A percentile compares a stretch with the other conserved stretches of the same genome.
Evolutionary conservation across 1,140 invertebrate species (phyloP).

Genomic region (Sycophaga agraensis): DNA sequence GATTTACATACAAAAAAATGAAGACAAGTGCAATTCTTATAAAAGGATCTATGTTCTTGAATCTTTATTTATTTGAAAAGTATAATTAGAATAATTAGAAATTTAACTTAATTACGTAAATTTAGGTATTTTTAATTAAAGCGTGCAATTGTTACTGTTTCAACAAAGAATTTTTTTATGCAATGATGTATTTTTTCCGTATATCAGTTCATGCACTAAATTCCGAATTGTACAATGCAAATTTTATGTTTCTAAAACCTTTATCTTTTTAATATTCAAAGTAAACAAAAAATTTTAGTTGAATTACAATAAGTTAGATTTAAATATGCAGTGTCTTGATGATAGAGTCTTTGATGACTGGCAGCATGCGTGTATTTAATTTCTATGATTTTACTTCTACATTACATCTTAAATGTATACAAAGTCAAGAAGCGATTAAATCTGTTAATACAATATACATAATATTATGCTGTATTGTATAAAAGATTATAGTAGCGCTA

Average conservation of each 20-base stretch:
- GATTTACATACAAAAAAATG: conserved; percentile 7
- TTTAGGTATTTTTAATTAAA: conserved; percentile 51
- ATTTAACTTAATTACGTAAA: conserved; percentile 45
- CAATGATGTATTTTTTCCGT: conserved; percentile 11
- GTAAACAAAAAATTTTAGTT: neutral
- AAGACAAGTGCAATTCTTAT: conserved; percentile 8
- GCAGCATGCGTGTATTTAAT: neutral
- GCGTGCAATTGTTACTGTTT: conserved; percentile 52
- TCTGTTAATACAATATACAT: conserved; percentile 11
- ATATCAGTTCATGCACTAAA: conserved; percentile 50
- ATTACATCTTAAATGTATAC: neutral
- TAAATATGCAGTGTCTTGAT: conserved; percentile 1
- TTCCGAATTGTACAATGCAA: conserved; percentile 31
- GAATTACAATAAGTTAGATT: neutral
- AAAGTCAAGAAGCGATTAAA: conserved; percentile 1
- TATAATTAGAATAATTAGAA: conserved; percentile 13
- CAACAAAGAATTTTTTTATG: conserved; percentile 41
- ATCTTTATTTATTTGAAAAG: conserved; percentile 13
- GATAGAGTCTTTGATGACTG: neutral
- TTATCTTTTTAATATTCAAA: conserved; percentile 9
- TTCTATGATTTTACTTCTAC: conserved; percentile 15
- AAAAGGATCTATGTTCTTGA: conserved; percentile 16
- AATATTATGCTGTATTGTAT: conserved; percentile 13
- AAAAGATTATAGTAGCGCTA: conserved; percentile 5
- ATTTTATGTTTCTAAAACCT: neutral